Evolutionary conservation across 1,140 invertebrate species (phyloP).

Genomic region (Zophobas morio): DNA sequence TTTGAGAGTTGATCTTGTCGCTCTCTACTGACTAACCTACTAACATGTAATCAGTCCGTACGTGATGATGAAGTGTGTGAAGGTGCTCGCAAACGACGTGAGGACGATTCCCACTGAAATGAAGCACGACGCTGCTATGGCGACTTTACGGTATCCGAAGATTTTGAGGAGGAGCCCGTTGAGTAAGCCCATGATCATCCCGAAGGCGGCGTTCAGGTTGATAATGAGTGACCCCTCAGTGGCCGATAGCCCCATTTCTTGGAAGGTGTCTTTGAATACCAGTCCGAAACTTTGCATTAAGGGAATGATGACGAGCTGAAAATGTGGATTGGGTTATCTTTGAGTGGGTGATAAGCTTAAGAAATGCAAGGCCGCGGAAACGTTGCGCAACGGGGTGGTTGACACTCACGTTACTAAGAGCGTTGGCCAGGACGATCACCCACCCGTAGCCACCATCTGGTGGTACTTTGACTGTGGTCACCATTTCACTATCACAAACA

Average conservation of each 20-base stretch:
- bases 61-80: constrained; percentile 73
- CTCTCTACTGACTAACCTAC: constrained; percentile 55
- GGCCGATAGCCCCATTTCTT: constrained; percentile 72
- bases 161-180: constrained; percentile 77
- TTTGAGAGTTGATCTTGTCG: neutral
- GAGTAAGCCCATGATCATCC: constrained; percentile 73
- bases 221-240: constrained; percentile 77
- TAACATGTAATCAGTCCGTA: constrained; percentile 77
- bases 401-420: constrained; percentile 74
- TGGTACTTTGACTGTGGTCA: constrained; percentile 61
- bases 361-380: neutral
- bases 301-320: constrained; percentile 75
- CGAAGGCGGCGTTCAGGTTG: constrained; percentile 77
- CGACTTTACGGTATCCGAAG: constrained; percentile 77
- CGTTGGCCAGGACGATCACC: constrained; percentile 75
- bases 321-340: constrained; percentile 26
- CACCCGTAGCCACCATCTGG: constrained; percentile 80
- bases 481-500: constrained; percentile 12
- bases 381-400: neutral
- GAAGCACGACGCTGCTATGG: constrained; percentile 71
- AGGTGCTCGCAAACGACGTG: constrained; percentile 73
- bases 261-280: constrained; percentile 76
- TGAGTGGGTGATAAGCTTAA: constrained; percentile 3
- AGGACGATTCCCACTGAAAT: constrained; percentile 71
- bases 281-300: constrained; percentile 79